phyloP scores from a whole-genome alignment of 2,888 invertebrate genomes.

The Drosophila kambysellisi region DNA sequence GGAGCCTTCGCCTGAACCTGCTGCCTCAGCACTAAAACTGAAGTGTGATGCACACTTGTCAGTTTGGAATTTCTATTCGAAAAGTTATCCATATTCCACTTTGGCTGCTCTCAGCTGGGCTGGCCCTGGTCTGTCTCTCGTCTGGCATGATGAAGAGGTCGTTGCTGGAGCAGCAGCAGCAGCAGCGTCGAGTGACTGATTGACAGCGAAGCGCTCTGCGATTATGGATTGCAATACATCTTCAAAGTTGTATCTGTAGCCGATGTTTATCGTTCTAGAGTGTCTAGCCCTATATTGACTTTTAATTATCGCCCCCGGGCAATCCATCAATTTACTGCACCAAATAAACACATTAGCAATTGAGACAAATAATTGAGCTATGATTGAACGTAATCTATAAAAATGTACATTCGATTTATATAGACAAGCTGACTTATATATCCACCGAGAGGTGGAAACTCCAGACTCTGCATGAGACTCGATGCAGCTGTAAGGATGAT shows the following conservation, averaged over 20 bases:
- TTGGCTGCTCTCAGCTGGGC: constrained; percentile 14
- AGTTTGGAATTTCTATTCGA: constrained; percentile 75
- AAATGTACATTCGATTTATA: neutral
- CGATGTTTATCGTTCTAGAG: constrained; percentile 50
- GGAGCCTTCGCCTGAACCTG: constrained; percentile 4
- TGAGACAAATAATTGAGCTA: neutral
- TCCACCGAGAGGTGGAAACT: neutral
- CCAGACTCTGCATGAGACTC: neutral
- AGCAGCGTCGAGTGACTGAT: constrained; percentile 63
- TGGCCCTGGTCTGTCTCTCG: constrained; percentile 1
- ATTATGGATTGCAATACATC: constrained; percentile 80
- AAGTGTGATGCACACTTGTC: constrained; percentile 67
- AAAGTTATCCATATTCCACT: constrained; percentile 71
- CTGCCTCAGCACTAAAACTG: constrained; percentile 29
- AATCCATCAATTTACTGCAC: constrained; percentile 26
- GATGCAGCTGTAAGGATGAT: constrained; percentile 4
- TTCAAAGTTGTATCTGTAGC: constrained; percentile 50
- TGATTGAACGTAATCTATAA: constrained; percentile 1
- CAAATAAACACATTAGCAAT: constrained; percentile 20
- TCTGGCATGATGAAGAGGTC: constrained; percentile 35
- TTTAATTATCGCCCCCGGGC: constrained; percentile 59
- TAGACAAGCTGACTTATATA: neutral
- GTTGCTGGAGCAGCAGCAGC: neutral
- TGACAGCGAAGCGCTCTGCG: constrained; percentile 64
- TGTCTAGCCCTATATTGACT: constrained; percentile 56